A percentile compares a stretch with the other conserved stretches of the same genome.
These are phyloP conservation scores for Apodemus agrarius DNA, from an alignment of 2,797 vertebrate genomes.

Conservation along the genomic window DNA sequence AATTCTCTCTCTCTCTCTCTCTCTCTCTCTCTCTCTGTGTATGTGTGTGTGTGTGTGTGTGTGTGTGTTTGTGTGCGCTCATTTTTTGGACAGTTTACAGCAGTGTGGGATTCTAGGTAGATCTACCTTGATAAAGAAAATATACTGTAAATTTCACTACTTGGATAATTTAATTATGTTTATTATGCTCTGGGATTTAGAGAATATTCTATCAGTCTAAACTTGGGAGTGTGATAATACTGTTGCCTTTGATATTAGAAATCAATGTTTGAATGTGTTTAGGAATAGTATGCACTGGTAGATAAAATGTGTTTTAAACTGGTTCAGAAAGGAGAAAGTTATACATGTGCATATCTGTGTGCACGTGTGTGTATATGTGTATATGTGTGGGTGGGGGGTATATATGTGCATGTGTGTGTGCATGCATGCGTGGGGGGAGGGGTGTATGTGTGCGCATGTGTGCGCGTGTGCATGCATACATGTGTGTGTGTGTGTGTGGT, in stretches of 20 bases:
- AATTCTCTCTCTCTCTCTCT: background rate
- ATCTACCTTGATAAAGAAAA: background rate
- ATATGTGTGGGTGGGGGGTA: too few species aligned
- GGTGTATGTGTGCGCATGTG: too few species aligned
- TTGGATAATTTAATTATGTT: background rate
- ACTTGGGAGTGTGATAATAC: background rate
- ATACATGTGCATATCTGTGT: fast-evolving
- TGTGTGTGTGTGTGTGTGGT: too few species aligned
- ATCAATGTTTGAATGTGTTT: background rate
- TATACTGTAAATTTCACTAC: background rate
- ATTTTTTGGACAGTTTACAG: background rate
- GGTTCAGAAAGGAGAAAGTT: background rate
- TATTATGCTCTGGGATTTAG: background rate
- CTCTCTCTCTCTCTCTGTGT: background rate
- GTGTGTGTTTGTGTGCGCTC: too few species aligned
- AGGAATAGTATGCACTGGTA: background rate
- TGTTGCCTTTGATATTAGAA: background rate
- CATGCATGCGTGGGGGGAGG: too few species aligned
- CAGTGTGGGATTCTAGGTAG: background rate
- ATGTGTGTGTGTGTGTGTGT: background rate
- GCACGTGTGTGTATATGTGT: background rate
- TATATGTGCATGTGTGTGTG: too few species aligned
- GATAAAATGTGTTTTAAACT: background rate
- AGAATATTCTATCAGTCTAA: background rate
- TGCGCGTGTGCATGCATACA: background rate